Conservation (phyloP, 2,888 invertebrate genomes). For the Drosophila nigritarsus region DNA sequence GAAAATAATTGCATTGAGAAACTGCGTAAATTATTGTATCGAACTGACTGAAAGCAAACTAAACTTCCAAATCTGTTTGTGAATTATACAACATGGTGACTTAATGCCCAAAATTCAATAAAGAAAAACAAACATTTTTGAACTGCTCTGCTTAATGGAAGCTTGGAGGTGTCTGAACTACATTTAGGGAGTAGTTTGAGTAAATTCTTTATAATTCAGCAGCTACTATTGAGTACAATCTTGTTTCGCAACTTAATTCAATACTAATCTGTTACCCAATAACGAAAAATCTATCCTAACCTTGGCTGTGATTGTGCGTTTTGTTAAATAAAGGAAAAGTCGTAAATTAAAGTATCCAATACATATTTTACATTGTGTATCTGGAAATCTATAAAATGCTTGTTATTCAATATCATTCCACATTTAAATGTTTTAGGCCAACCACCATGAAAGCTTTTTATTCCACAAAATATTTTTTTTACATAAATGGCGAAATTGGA, state of each 20-base stretch:
- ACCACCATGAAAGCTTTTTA: not conserved
- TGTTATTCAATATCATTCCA: not conserved
- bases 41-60: slow-evolving; percentile 2
- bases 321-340: not conserved
- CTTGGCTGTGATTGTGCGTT: not conserved
- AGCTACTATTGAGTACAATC: not conserved
- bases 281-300: too few relatives aligned
- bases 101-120: not conserved
- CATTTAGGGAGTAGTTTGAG: not conserved
- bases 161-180: not conserved
- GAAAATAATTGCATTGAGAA: slow-evolving; percentile 23
- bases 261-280: not conserved
- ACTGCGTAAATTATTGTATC: slow-evolving; percentile 10
- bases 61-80: slow-evolving; percentile 23
- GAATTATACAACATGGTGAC: not conserved
- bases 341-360: not conserved
- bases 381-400: not conserved
- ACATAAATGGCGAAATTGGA: not conserved
- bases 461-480: not conserved
- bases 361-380: not conserved
- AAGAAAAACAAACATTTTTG: not conserved
- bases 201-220: not conserved
- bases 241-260: not conserved
- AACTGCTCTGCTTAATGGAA: not conserved
- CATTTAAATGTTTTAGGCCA: slow-evolving; percentile 17